Evolutionary conservation across 2,113 vertebrate species (phyloP).

Genomic region (Scartelaos histophorus): DNA sequence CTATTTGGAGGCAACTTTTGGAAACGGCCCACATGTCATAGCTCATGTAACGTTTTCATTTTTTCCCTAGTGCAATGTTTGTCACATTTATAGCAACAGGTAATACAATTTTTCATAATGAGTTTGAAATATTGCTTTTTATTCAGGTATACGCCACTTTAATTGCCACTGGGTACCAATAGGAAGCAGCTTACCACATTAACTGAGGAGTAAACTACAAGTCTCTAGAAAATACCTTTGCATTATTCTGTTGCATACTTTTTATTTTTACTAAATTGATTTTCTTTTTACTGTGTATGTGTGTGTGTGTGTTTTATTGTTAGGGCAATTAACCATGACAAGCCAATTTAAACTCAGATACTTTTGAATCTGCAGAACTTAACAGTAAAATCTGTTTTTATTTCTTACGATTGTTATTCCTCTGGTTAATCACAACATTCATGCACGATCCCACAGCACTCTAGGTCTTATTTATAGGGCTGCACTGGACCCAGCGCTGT

Average conservation of each 20-base stretch:
- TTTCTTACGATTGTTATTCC: neutral
- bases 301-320: too few species aligned
- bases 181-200: neutral
- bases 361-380: neutral
- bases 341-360: neutral
- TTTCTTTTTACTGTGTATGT: neutral
- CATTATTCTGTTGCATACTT: too few species aligned
- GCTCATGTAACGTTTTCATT: too few species aligned
- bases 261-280: too few species aligned
- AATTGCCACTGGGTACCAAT: neutral
- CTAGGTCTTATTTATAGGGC: conserved; percentile 36
- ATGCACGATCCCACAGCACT: conserved; percentile 23
- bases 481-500: conserved; percentile 10
- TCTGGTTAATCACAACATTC: conserved; percentile 9
- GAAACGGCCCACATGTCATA: too few species aligned
- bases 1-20: too few species aligned
- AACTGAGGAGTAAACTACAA: too few species aligned
- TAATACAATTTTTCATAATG: too few species aligned
- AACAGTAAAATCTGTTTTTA: neutral
- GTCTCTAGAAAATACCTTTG: too few species aligned
- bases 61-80: too few species aligned
- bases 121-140: neutral
- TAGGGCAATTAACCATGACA: neutral
- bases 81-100: too few species aligned
- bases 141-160: neutral